These are phyloP conservation scores for Sarcoramphus papa DNA, from an alignment of 2,797 vertebrate species.

Conservation along the genomic window DNA sequence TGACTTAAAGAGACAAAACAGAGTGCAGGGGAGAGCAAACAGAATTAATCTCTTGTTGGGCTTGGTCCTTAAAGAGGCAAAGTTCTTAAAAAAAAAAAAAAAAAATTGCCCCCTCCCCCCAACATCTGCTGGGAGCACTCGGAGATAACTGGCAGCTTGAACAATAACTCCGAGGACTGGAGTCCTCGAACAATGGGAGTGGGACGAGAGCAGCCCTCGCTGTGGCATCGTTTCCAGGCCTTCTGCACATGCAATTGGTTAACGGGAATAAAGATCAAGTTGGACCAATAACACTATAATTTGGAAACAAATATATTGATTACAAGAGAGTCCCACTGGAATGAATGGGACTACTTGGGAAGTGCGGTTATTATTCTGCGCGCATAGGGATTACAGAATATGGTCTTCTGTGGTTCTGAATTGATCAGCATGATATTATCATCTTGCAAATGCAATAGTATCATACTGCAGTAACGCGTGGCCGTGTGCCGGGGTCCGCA, in stretches of 20 bases:
- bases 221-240: constrained; percentile 58
- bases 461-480: neutral
- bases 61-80: neutral
- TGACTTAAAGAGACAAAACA: neutral
- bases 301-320: constrained; percentile 68
- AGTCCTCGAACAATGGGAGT: constrained; percentile 45
- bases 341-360: neutral
- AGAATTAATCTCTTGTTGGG: neutral
- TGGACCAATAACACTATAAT: constrained; percentile 67
- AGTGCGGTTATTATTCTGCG: neutral
- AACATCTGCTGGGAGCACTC: constrained; percentile 59
- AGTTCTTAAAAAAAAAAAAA: constrained; percentile 27
- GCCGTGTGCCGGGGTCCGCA: neutral
- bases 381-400: neutral
- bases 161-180: constrained; percentile 44
- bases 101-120: constrained; percentile 15
- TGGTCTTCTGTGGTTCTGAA: neutral
- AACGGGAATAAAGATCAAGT: constrained; percentile 54
- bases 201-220: constrained; percentile 49
- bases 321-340: constrained; percentile 46
- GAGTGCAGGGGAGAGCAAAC: neutral
- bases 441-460: neutral
- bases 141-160: constrained; percentile 56
- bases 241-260: constrained; percentile 49
- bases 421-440: neutral